These are phyloP conservation scores for Fragum fragum DNA, from an alignment of 2,888 invertebrate species.

Conservation along the genomic window DNA sequence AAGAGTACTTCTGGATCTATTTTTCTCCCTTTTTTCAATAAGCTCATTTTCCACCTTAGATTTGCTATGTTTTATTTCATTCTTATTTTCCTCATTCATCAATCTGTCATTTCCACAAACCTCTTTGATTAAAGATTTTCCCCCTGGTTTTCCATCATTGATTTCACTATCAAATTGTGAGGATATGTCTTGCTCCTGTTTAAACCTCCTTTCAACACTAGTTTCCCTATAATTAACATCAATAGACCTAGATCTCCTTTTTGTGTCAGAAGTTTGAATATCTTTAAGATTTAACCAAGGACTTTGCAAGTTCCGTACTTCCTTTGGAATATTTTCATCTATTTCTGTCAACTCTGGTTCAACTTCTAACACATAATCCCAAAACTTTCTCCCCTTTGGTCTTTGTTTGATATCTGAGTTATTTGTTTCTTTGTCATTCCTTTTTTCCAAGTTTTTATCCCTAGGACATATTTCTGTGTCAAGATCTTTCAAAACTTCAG, in stretches of 20 bases:
- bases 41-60: too few species aligned
- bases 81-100: too few species aligned
- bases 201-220: background rate
- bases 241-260: constrained; percentile 12
- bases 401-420: background rate
- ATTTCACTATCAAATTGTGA: background rate
- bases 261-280: background rate
- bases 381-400: background rate
- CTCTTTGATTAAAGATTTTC: too few species aligned
- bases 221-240: background rate
- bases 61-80: too few species aligned
- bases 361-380: constrained; percentile 17
- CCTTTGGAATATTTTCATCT: background rate
- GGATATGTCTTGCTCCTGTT: background rate
- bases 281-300: constrained; percentile 8
- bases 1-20: too few species aligned
- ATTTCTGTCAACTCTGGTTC: background rate
- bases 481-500: too few species aligned
- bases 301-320: background rate
- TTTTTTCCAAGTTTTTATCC: background rate
- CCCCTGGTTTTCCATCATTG: background rate
- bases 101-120: too few species aligned
- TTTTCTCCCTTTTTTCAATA: too few species aligned
- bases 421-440: background rate
- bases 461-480: too few species aligned